Conservation (phyloP, 30 jellyfish, hydroid and myxozoan species). For the Cassiopea andromeda region DNA sequence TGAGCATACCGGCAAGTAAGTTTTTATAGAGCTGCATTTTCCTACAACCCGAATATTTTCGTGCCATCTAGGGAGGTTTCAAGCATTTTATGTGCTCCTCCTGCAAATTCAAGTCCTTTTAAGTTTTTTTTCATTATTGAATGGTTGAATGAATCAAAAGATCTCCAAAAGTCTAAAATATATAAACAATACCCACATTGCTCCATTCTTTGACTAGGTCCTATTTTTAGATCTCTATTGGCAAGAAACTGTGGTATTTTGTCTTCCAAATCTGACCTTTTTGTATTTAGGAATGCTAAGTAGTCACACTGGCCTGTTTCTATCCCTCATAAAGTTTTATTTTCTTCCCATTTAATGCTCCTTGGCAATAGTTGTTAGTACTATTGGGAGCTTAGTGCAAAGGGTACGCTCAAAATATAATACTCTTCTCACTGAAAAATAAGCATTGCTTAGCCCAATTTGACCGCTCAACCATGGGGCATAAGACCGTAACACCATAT, state of each 20-base stretch:
- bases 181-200: background rate
- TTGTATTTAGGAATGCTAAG: slow-evolving; percentile 54
- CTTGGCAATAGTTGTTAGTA: too few species aligned
- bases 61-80: slow-evolving; percentile 1
- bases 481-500: too few species aligned
- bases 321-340: background rate
- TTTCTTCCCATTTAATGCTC: too few species aligned
- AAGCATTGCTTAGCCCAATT: too few species aligned
- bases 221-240: slow-evolving; percentile 52
- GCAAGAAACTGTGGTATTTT: slow-evolving; percentile 32
- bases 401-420: too few species aligned
- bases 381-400: too few species aligned
- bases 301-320: slow-evolving; percentile 40
- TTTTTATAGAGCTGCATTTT: slow-evolving; percentile 22
- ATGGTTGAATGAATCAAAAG: slow-evolving; percentile 38
- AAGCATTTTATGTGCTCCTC: slow-evolving; percentile 25
- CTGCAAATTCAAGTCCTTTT: slow-evolving; percentile 37
- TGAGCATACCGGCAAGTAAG: slow-evolving; percentile 45
- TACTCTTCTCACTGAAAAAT: too few species aligned
- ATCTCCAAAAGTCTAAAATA: background rate
- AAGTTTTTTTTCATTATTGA: slow-evolving; percentile 18
- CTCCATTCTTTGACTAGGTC: slow-evolving; percentile 36
- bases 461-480: too few species aligned
- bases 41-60: background rate
- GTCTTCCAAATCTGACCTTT: slow-evolving; percentile 54